A percentile compares a stretch with the other conserved stretches of the same genome.
Conservation (phyloP, 2,888 invertebrate species). For the Eupithecia vulgata region DNA sequence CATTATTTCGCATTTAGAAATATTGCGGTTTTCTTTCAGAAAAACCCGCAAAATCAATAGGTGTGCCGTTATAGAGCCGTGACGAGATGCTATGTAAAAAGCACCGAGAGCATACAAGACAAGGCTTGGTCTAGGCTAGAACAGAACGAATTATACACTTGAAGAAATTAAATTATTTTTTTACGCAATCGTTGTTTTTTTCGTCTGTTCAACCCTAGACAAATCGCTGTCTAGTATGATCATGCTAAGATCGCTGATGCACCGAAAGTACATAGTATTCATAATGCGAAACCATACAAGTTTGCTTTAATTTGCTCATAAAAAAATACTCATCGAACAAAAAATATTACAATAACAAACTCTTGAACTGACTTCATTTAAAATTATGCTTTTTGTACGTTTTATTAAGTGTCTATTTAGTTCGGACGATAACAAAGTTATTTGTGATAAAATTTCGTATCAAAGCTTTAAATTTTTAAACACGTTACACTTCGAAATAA, state of each 20-base stretch:
- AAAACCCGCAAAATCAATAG: conserved; percentile 59
- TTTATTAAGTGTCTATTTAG: conserved; percentile 51
- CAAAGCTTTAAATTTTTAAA: conserved; percentile 43
- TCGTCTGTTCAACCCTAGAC: background rate
- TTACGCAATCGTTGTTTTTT: background rate
- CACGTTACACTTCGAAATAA: conserved; percentile 47
- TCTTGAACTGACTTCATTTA: conserved; percentile 29
- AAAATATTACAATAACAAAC: background rate
- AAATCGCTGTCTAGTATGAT: background rate
- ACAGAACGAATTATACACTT: background rate
- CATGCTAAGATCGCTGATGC: conserved; percentile 11
- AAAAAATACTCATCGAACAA: conserved; percentile 22
- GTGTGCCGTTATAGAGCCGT: conserved; percentile 57
- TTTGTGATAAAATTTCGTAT: conserved; percentile 65
- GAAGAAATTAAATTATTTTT: background rate
- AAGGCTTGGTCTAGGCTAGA: background rate
- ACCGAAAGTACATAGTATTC: conserved; percentile 35
- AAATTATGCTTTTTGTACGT: conserved; percentile 25
- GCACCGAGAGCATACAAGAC: background rate
- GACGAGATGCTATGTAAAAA: conserved; percentile 38
- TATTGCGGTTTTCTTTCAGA: conserved; percentile 59
- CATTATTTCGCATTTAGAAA: conserved; percentile 26
- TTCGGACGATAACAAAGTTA: conserved; percentile 57
- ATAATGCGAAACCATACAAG: conserved; percentile 40
- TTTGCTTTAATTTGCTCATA: conserved; percentile 18